Percentiles rank a stretch among this genome's conserved stretches.
phyloP scores from a whole-genome alignment of 2,888 invertebrate species.

The Eutolmus rufibarbis region DNA sequence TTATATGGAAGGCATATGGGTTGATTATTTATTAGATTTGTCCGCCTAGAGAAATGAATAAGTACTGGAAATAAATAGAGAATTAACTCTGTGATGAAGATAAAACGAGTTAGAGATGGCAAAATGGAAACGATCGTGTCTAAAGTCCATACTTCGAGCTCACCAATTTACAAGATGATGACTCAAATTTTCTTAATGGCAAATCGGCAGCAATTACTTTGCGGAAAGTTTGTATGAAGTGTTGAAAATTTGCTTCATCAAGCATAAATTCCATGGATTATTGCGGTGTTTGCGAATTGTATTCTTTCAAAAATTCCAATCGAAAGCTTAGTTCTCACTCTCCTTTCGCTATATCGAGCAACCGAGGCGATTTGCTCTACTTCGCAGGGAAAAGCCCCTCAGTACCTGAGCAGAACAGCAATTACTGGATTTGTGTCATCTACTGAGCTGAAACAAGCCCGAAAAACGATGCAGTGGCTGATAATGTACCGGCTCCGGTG shows the following conservation, averaged over 20 bases:
- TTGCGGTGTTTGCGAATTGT: neutral
- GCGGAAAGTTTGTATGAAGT: neutral
- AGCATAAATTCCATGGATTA: neutral
- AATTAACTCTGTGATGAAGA: neutral
- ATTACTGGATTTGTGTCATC: neutral
- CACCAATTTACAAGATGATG: neutral
- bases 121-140: neutral
- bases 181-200: neutral
- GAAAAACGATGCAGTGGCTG: neutral
- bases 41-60: neutral
- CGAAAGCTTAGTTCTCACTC: neutral
- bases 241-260: neutral
- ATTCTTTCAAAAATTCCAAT: neutral
- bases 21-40: neutral
- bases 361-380: neutral
- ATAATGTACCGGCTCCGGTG: neutral
- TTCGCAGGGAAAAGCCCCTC: neutral
- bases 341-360: neutral
- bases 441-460: neutral
- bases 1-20: neutral
- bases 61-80: neutral
- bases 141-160: neutral
- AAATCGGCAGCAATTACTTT: neutral
- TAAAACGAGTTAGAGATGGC: neutral
- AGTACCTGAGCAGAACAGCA: neutral